phyloP scores from a whole-genome alignment of 1,140 invertebrate genomes.

The Drosophila bipectinata region DNA sequence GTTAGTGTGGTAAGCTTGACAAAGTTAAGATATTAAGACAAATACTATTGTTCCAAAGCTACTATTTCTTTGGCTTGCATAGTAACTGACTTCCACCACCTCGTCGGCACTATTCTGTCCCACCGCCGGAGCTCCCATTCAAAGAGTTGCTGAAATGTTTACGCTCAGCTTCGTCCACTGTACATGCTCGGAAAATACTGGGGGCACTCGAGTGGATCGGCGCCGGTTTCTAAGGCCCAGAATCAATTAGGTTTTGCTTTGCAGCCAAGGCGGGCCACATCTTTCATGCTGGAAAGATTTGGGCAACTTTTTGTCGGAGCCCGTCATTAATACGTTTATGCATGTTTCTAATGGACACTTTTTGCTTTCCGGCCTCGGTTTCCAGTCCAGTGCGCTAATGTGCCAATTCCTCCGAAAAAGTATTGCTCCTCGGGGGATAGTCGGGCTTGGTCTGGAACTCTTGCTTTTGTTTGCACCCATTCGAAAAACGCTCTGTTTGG shows the following conservation, averaged over 20 bases:
- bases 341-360: conserved; percentile 75
- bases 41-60: too few species aligned
- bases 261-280: conserved; percentile 28
- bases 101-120: conserved; percentile 14
- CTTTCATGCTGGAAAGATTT: conserved; percentile 20
- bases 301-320: conserved; percentile 35
- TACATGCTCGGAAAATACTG: conserved; percentile 61
- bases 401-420: conserved; percentile 33
- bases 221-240: conserved; percentile 63
- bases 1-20: too few species aligned
- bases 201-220: conserved; percentile 56
- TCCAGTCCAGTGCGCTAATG: conserved; percentile 73
- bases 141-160: conserved; percentile 72
- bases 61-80: neutral
- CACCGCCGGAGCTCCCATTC: conserved; percentile 7
- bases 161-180: conserved; percentile 74
- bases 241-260: conserved; percentile 68
- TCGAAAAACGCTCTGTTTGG: conserved; percentile 16
- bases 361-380: conserved; percentile 67
- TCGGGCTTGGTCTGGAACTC: conserved; percentile 16
- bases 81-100: neutral
- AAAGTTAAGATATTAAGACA: too few species aligned
- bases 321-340: conserved; percentile 65
- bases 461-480: conserved; percentile 42
- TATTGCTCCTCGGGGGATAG: neutral